phyloP scores from a whole-genome alignment of 1,140 invertebrate genomes.

The Ganaspis sp. region DNA sequence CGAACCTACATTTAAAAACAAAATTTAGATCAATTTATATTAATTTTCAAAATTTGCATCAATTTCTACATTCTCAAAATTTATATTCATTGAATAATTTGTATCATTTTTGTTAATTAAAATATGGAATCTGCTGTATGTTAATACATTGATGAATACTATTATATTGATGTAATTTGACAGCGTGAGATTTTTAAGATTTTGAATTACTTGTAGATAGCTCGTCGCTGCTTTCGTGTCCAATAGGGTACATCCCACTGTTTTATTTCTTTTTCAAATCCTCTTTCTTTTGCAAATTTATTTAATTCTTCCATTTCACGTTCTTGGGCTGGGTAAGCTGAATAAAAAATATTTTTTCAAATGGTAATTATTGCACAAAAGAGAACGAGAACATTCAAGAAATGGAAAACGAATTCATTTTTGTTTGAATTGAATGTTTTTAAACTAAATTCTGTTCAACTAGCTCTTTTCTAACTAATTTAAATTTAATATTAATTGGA shows the following conservation, averaged over 20 bases:
- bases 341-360: slow-evolving; percentile 50
- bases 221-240: slow-evolving; percentile 83
- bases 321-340: slow-evolving; percentile 83
- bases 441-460: too few relatives aligned
- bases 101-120: too few relatives aligned
- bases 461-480: too few relatives aligned
- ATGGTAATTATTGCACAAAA: slow-evolving; percentile 33
- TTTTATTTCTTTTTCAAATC: slow-evolving; percentile 83
- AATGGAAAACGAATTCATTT: too few relatives aligned
- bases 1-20: slow-evolving; percentile 74
- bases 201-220: slow-evolving; percentile 78
- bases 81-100: too few relatives aligned
- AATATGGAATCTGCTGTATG: too few relatives aligned
- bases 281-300: slow-evolving; percentile 85
- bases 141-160: too few relatives aligned
- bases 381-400: too few relatives aligned
- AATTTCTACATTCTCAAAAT: too few relatives aligned
- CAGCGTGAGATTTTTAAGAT: not conserved
- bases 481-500: too few relatives aligned
- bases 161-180: too few relatives aligned
- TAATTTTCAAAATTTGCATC: not conserved
- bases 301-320: slow-evolving; percentile 85
- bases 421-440: too few relatives aligned
- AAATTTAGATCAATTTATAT: slow-evolving; percentile 33
- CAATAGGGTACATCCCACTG: slow-evolving; percentile 93